Base-by-base conservation (phyloP, 2,888 invertebrate genomes). In the Pogonocherus hispidulus region DNA sequence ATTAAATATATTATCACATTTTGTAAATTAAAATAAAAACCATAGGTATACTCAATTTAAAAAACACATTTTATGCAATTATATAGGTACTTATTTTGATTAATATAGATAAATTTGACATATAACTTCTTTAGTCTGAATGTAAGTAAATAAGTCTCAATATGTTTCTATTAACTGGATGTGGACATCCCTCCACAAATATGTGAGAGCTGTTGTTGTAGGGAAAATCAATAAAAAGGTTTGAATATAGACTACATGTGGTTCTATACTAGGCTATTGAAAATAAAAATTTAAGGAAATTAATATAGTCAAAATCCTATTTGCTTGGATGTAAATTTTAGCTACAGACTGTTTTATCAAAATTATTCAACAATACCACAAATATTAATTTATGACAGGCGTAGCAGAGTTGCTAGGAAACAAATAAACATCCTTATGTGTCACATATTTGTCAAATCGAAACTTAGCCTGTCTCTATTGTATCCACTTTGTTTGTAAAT, bases 151-250 rank as follows among this genome's bases (percentile, higher is more conserved):
- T 23, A 19, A 19, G 27, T 19, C 47, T 18, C 47, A 59, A 59
- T 59, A 59, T 27, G 59, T 46, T 44, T 11, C 41, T 18, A 32
- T 23, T 14, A 47, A 47, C 59, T 47, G 37, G 32, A 37, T 35
- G 55, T 35, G 55, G 11, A 57, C 20, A 63, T 63, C 52, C 52
- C 52, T 44, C 37, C 19, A n/a, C 49, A 46, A 44, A 32, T 49
- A 55, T 56, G 55, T 56, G 16, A n/a, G n/a, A 35, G n/a, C n/a
- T n/a, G 41, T 35, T 35, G 37, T 20, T 37, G 37, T n/a, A 2
- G 35, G 47, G 60, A 63, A 67, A 67, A 67, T 67, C 67, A 80
- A 80, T 80, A 80, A 69, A 68, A 59, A 56, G 73, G 77, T 74
- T 73, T 67, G 22, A 19, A 44, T 3, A 22, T 44, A 37, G 9